These are phyloP conservation scores for Ophonus ardosiacus DNA, from an alignment of 2,888 invertebrate species.

Conservation along the genomic window DNA sequence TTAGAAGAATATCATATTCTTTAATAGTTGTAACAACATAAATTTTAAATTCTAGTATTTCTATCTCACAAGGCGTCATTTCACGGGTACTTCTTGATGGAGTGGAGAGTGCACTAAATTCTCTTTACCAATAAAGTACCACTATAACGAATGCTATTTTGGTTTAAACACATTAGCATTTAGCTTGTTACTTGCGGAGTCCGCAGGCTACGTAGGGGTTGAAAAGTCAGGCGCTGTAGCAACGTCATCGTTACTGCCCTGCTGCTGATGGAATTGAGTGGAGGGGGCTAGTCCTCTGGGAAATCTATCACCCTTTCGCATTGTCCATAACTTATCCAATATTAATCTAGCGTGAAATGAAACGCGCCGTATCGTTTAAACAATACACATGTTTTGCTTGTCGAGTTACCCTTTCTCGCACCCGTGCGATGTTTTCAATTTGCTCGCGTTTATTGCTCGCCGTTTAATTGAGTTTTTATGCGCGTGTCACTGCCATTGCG, in stretches of 20 bases:
- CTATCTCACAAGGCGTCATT: no score
- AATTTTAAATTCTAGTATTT: no score
- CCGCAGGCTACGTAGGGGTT: constrained; percentile 33
- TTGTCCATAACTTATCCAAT: constrained; percentile 77
- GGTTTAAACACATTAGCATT: not conserved
- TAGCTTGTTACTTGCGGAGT: no score
- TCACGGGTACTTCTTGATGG: no score
- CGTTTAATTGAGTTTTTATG: constrained; percentile 60
- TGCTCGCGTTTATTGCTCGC: constrained; percentile 49
- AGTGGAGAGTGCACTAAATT: no score
- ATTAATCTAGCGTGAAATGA: constrained; percentile 77
- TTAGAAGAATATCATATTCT: no score
- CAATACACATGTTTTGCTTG: constrained; percentile 67
- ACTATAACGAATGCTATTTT: not conserved
- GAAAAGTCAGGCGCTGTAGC: constrained; percentile 51
- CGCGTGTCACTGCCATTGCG: constrained; percentile 39
- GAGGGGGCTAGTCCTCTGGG: constrained; percentile 71
- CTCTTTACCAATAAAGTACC: no score
- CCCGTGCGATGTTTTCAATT: constrained; percentile 54
- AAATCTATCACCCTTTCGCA: constrained; percentile 76
- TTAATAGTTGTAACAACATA: no score
- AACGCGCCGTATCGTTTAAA: constrained; percentile 70
- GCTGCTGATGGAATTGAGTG: constrained; percentile 61
- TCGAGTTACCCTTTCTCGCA: constrained; percentile 64
- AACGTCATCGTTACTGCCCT: constrained; percentile 64